Conservation (phyloP, 2,113 vertebrate genomes). For the Prunella fulvescens region DNA sequence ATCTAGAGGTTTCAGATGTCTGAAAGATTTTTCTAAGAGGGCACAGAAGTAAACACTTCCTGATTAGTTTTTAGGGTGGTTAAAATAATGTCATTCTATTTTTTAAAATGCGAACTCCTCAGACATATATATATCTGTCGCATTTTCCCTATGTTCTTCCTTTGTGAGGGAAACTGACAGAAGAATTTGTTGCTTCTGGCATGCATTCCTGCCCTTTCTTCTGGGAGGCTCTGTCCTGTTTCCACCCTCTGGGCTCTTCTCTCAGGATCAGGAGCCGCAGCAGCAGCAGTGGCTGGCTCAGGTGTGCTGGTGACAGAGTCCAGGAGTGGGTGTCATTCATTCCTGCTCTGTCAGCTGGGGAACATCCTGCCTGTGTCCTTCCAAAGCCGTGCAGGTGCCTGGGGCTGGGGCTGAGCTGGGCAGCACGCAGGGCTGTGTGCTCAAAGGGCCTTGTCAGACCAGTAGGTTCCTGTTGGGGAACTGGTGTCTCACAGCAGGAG, state of each 20-base stretch:
- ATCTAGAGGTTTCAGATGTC: background rate
- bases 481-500: fast-evolving
- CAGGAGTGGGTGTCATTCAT: background rate
- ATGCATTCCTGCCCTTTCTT: background rate
- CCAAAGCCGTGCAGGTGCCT: fast-evolving
- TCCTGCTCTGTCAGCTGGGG: background rate
- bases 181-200: background rate
- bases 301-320: fast-evolving
- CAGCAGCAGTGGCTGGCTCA: background rate
- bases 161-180: background rate
- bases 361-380: background rate
- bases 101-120: background rate
- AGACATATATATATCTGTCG: fast-evolving
- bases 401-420: background rate
- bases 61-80: background rate
- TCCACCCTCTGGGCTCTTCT: background rate
- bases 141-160: background rate
- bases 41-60: background rate
- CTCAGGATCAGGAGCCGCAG: background rate
- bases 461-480: fast-evolving
- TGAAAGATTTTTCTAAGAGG: background rate
- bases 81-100: background rate
- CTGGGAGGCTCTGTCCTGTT: background rate
- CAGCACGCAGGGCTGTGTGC: background rate
- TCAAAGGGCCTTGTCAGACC: too few species aligned